Evolutionary conservation across 2,888 invertebrate genomes (phyloP).

Genomic region (Augochlorella aurata): DNA sequence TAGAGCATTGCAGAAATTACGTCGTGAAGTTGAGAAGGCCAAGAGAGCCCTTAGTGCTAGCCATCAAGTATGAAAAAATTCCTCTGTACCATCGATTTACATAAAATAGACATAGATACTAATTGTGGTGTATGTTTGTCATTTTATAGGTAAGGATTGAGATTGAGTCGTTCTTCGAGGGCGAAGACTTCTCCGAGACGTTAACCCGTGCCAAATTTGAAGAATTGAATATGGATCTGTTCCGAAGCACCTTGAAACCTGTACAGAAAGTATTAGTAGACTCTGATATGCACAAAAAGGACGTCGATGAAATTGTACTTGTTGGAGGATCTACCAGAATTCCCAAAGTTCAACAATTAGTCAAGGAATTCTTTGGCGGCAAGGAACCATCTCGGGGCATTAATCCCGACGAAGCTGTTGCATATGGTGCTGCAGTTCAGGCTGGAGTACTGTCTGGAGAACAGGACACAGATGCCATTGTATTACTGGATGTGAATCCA

Average conservation of each 20-base stretch:
- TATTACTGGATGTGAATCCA: slow-evolving; percentile 98
- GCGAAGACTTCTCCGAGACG: slow-evolving; percentile 99
- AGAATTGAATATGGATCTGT: slow-evolving; percentile 94
- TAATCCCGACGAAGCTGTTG: slow-evolving; percentile 99
- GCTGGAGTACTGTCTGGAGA: slow-evolving; percentile 98
- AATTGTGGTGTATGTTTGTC: not conserved
- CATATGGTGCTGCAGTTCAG: slow-evolving; percentile 99
- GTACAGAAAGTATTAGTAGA: slow-evolving; percentile 95
- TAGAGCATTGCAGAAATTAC: slow-evolving; percentile 96
- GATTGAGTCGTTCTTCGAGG: slow-evolving; percentile 99
- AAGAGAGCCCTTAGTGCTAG: slow-evolving; percentile 97
- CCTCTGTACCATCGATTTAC: not conserved
- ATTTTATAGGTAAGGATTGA: slow-evolving; percentile 92
- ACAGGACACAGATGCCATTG: slow-evolving; percentile 97
- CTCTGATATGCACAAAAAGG: slow-evolving; percentile 99
- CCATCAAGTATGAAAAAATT: slow-evolving; percentile 86
- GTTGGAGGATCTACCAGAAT: slow-evolving; percentile 99
- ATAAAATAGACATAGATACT: not conserved
- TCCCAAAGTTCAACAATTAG: slow-evolving; percentile 97
- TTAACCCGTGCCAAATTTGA: slow-evolving; percentile 99
- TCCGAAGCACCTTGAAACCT: slow-evolving; percentile 87
- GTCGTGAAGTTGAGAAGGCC: slow-evolving; percentile 98
- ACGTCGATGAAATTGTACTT: slow-evolving; percentile 98
- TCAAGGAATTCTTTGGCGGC: slow-evolving; percentile 97
- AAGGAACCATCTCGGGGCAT: slow-evolving; percentile 99